These are phyloP conservation scores for Sylvietta virens DNA, from an alignment of 2,113 vertebrate species.

Conservation along the genomic window DNA sequence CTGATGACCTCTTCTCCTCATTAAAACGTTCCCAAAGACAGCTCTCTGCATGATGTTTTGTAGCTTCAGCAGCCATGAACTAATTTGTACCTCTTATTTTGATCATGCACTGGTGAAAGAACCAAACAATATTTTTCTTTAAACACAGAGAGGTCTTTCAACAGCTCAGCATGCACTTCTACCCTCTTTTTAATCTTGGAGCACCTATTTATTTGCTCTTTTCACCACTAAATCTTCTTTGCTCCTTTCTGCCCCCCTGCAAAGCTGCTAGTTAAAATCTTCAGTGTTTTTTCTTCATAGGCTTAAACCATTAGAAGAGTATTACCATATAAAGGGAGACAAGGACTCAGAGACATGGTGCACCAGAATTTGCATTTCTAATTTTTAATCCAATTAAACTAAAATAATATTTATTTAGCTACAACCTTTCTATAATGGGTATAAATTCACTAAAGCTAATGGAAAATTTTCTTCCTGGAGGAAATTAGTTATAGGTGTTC, in stretches of 20 bases:
- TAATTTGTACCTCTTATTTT: conserved; percentile 93
- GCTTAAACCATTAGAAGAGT: conserved; percentile 82
- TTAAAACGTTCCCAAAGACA: conserved; percentile 96
- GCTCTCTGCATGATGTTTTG: conserved; percentile 90
- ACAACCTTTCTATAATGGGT: conserved; percentile 52
- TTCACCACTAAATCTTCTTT: conserved; percentile 88
- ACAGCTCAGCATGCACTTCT: conserved; percentile 85
- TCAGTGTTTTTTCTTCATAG: conserved; percentile 77
- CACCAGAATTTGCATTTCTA: conserved; percentile 78
- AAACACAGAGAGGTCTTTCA: conserved; percentile 86
- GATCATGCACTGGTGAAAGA: conserved; percentile 87
- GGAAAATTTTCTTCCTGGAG: conserved; percentile 45
- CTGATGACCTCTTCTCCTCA: conserved; percentile 92
- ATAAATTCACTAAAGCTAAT: conserved; percentile 59
- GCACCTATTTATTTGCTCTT: conserved; percentile 98
- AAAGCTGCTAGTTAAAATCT: conserved; percentile 83
- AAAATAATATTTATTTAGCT: conserved; percentile 77
- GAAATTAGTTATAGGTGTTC: conserved; percentile 59
- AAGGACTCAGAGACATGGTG: conserved; percentile 61
- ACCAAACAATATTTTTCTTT: conserved; percentile 87
- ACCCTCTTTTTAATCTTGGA: conserved; percentile 91
- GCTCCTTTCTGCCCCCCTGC: conserved; percentile 82
- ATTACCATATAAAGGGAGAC: conserved; percentile 82
- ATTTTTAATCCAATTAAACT: conserved; percentile 80
- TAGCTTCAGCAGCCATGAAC: conserved; percentile 84